Evolutionary conservation across 2,797 vertebrate genomes (phyloP).

Genomic region (Amniataba percoides): DNA sequence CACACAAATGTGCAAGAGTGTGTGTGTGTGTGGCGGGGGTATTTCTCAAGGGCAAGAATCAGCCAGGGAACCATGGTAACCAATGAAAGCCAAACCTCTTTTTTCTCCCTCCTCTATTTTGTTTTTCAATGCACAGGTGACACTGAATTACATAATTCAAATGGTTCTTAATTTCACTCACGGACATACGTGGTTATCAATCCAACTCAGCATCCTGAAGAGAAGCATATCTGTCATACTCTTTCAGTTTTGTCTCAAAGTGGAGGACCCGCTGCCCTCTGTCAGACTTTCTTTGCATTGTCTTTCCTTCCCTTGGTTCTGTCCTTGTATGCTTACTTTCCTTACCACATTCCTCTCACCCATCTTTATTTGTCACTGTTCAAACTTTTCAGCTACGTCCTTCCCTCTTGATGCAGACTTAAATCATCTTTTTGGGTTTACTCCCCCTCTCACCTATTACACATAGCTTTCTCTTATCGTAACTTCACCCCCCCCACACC

Average conservation of each 20-base stretch:
- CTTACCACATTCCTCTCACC: neutral
- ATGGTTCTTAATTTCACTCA: slow-evolving; percentile 3
- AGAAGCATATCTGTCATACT: neutral
- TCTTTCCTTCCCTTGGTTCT: neutral
- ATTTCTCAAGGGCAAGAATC: slow-evolving; percentile 29
- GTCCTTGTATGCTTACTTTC: neutral
- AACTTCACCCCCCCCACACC: slow-evolving; percentile 17
- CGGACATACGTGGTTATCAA: slow-evolving; percentile 18
- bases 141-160: neutral
- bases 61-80: neutral
- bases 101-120: neutral
- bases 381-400: neutral
- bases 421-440: neutral
- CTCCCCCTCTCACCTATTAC: neutral
- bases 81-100: neutral
- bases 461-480: neutral
- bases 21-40: neutral
- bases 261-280: neutral
- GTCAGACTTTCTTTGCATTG: neutral
- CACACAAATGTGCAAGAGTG: neutral
- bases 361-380: neutral
- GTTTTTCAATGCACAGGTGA: neutral
- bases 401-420: neutral
- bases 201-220: slow-evolving; percentile 24
- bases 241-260: neutral